Conservation (phyloP, 2,888 invertebrate species). For the Diarsia mendica region DNA sequence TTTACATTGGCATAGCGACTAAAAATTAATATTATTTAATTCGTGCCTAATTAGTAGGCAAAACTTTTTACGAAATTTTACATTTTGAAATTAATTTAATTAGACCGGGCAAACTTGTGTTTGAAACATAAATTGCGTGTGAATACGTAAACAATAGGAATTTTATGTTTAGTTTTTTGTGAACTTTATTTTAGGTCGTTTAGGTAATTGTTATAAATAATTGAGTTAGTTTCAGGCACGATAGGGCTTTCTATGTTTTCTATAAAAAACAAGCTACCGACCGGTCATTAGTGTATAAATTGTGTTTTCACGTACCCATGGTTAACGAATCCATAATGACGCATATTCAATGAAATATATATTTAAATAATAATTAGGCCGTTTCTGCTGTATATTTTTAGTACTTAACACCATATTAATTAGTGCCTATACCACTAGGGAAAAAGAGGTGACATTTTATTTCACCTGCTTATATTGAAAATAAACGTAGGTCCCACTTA, state of each 20-base stretch:
- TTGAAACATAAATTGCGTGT: background rate
- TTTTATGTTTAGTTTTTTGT: background rate
- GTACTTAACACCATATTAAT: too few relatives aligned
- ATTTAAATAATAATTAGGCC: too few relatives aligned
- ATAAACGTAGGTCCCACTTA: background rate
- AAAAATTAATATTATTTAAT: background rate
- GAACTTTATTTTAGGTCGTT: background rate
- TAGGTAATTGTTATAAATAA: background rate
- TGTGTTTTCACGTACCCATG: background rate
- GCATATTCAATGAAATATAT: too few relatives aligned
- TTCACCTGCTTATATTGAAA: background rate
- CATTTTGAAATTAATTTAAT: conserved; percentile 17
- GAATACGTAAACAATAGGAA: too few relatives aligned
- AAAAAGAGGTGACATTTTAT: background rate
- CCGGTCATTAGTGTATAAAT: background rate
- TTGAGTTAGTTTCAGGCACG: background rate
- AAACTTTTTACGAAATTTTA: background rate
- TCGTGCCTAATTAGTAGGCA: background rate
- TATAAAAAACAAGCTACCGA: background rate
- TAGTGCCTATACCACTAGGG: too few relatives aligned
- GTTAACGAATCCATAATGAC: background rate
- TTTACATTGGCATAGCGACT: background rate
- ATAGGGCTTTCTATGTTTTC: background rate
- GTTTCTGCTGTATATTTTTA: too few relatives aligned
- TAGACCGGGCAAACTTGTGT: background rate